These are phyloP conservation scores for Drepana falcataria DNA, from an alignment of 2,888 invertebrate species.

Conservation along the genomic window DNA sequence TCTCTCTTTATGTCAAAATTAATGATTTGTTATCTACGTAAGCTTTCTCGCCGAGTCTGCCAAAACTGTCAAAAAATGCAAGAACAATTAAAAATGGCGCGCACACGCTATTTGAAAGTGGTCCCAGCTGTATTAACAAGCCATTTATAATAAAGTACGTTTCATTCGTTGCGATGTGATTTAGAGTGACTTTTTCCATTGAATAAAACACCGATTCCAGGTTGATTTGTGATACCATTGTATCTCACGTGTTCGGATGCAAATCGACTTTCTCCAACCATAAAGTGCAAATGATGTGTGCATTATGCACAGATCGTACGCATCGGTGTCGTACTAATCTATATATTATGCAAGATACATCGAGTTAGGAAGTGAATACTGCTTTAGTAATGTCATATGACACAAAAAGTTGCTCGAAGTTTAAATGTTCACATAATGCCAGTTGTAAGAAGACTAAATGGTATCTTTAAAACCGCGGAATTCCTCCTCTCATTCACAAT, in stretches of 20 bases:
- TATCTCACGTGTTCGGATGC: background rate
- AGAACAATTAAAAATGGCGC: background rate
- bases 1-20: too few species aligned
- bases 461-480: background rate
- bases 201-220: background rate
- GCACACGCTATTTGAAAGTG: background rate
- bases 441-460: background rate
- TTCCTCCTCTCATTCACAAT: background rate
- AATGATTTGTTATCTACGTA: too few species aligned
- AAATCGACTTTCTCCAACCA: slow-evolving; percentile 1
- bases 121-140: background rate
- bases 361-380: slow-evolving; percentile 1
- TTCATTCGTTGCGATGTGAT: background rate
- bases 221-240: slow-evolving; percentile 1
- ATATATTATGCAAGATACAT: slow-evolving; percentile 1
- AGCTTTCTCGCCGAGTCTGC: too few species aligned
- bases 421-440: background rate
- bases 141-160: background rate
- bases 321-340: background rate
- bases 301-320: background rate
- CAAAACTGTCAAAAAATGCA: background rate
- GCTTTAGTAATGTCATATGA: background rate
- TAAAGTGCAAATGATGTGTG: background rate
- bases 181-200: background rate
- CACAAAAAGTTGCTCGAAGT: background rate